A percentile compares a stretch with the other conserved stretches of the same genome.
Evolutionary conservation across 1,140 invertebrate species (phyloP).

Genomic region (Planococcus citri): DNA sequence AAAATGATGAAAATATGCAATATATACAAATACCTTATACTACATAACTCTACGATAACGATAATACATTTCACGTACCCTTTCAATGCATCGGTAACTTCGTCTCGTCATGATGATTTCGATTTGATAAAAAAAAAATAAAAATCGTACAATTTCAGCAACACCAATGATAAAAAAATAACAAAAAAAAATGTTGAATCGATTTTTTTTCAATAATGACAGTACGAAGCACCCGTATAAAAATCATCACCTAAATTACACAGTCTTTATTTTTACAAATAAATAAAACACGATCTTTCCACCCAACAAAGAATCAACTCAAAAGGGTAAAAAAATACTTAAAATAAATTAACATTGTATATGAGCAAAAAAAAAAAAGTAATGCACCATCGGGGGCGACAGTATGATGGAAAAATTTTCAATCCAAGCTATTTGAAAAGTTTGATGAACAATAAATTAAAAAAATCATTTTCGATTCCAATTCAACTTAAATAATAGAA

Average conservation of each 20-base stretch:
- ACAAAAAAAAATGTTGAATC: neutral
- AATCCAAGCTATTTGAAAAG: neutral
- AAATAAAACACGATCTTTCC: neutral
- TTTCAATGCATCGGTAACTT: neutral
- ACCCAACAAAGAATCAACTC: slow-evolving; percentile 2
- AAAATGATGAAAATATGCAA: neutral
- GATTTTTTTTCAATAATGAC: neutral
- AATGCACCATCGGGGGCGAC: too few species aligned
- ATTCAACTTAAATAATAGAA: neutral
- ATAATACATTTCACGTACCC: neutral
- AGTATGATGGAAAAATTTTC: neutral
- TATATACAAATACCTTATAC: neutral
- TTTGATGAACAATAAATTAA: neutral
- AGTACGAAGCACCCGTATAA: neutral
- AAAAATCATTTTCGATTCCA: neutral
- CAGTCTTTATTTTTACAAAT: slow-evolving; percentile 4
- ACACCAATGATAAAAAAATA: too few species aligned
- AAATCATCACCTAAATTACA: neutral
- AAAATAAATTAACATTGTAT: neutral
- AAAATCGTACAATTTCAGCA: too few species aligned
- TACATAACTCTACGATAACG: neutral
- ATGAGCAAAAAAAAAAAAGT: neutral
- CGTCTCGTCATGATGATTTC: neutral
- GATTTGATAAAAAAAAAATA: too few species aligned
- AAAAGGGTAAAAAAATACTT: neutral